Evolutionary conservation across 2,888 invertebrate genomes (phyloP), one percentile per base, ranked within the genome.

Genomic region (Syritta pipiens): DNA sequence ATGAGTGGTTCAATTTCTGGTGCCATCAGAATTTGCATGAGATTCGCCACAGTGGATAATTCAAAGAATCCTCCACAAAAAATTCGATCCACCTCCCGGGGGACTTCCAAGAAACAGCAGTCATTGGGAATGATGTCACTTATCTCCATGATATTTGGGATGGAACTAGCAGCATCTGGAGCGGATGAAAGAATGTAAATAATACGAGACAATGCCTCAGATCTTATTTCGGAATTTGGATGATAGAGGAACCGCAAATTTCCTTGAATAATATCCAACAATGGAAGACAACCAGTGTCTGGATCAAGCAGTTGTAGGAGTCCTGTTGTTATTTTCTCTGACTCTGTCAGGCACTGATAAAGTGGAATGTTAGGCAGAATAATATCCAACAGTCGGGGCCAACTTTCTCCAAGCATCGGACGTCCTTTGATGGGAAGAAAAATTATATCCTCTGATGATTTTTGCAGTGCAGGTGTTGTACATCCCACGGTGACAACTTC

Each of bases 241-340:
- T 86, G 84, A 46, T 85, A 89, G 44, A 89, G 71, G 59, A 85
- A 87, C 17, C 84, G 81, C 1, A 85, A 48, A 69, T 87, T 88
- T 4, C 86, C 86, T 12, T 85, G 84, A 60, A 89, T 48, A 4
- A 84, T 77, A 4, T 83, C 72, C 0, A 82, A 7, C 7, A 72
- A 60, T 0, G 85, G 84, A 4, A 88, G 9, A 6, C 81, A 79
- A 0, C 51, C 44, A 1, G 55, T 60, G 51, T 87, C 85, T 0
- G 89, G 89, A 81, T 88, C 82, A 1, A 84, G 81, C 1, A 89
- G 37, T 28, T 85, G 81, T 37, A 86, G 82, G 1, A 86, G 10
- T 1, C 81, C 68, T 0, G 53, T 32, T 3, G 83, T 40, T n/a
- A 85, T 81, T 20, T 84, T 82, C 3, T 69, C 71, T 0, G 82